phyloP scores from a whole-genome alignment of 2,113 vertebrate genomes.

The Nansenia antarctica region DNA sequence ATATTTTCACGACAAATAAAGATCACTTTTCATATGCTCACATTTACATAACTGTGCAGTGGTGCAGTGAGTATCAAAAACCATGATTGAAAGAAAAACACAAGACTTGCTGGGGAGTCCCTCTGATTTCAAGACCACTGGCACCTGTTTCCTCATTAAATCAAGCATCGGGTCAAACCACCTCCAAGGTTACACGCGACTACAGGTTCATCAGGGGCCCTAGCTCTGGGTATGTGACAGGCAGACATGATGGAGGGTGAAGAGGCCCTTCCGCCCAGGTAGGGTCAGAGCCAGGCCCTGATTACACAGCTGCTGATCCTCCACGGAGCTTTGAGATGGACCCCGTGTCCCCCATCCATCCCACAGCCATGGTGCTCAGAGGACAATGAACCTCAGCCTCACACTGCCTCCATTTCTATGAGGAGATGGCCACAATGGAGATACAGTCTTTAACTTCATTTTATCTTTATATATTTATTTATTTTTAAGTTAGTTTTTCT shows the following conservation, averaged over 20 bases:
- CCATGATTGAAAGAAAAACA: constrained; percentile 15
- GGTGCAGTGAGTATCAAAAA: too few species aligned
- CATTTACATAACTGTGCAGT: constrained; percentile 1
- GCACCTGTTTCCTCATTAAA: constrained; percentile 48
- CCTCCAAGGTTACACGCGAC: constrained; percentile 52
- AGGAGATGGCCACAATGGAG: not conserved
- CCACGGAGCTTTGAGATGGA: constrained; percentile 44
- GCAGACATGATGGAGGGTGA: constrained; percentile 55
- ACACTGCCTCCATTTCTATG: not conserved
- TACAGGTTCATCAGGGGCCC: constrained; percentile 56
- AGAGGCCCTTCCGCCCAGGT: constrained; percentile 61
- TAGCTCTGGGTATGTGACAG: constrained; percentile 34
- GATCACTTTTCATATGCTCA: not conserved
- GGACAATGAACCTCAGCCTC: not conserved
- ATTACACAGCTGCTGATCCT: constrained; percentile 71
- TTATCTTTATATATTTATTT: too few species aligned
- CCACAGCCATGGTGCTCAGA: not conserved
- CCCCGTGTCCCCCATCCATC: constrained; percentile 38
- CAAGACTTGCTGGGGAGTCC: not conserved
- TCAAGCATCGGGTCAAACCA: constrained; percentile 43
- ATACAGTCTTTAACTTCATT: too few species aligned
- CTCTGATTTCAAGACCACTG: not conserved
- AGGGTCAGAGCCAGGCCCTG: constrained; percentile 63
- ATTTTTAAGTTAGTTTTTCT: too few species aligned
- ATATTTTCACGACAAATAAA: not conserved